Base-by-base conservation (phyloP, 2,113 vertebrate genomes). In the Amazona vittata region DNA sequence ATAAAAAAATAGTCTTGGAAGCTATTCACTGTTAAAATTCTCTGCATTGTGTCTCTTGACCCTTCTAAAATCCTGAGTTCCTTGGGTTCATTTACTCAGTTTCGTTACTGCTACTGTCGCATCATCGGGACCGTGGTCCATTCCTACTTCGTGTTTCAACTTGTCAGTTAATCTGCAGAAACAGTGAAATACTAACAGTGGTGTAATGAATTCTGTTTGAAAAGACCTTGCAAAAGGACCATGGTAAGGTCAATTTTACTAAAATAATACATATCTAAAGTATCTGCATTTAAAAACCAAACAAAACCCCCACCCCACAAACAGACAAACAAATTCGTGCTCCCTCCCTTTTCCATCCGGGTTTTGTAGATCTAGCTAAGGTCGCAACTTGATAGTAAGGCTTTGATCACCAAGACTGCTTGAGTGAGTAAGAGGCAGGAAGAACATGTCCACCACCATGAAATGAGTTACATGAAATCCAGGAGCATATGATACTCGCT, bases 401-500 rank as follows among this genome's bases (percentile, higher is more conserved):
- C 43, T 39, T 19, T 39, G 57, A 31, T 8, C 39, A 41, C 12
- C 46, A 57, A 74, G 25, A 15, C 74, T 17, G 3, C 41, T 5
- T 1, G 31, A 22, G 6, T 5, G 20, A 44, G 3, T 26, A 31
- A 18, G 7, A 31, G 49, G 20, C 26, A 80, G 59, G 26, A n/a
- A 46, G 35, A 65, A 37, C 13, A 39, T 31, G 33, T 6, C 11
- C 37, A 18, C 33, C 1, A 3, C 28, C 29, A 13, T 4, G n/a
- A 26, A 10, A 24, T 19, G 63, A 71, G 17, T 20, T 31, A 49
- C 12, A 13, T 16, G 76, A 57, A 26, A 14, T 57, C 8, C 75
- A 62, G 49, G 16, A 60, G 10, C 0, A 0, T 5, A 74, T 50
- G 47, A n/a, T 59, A 35, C 68, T 83, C 4, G 0, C 15, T 33